Evolutionary conservation across 2,888 invertebrate genomes (phyloP).

Genomic region (Oxycera nigricornis): DNA sequence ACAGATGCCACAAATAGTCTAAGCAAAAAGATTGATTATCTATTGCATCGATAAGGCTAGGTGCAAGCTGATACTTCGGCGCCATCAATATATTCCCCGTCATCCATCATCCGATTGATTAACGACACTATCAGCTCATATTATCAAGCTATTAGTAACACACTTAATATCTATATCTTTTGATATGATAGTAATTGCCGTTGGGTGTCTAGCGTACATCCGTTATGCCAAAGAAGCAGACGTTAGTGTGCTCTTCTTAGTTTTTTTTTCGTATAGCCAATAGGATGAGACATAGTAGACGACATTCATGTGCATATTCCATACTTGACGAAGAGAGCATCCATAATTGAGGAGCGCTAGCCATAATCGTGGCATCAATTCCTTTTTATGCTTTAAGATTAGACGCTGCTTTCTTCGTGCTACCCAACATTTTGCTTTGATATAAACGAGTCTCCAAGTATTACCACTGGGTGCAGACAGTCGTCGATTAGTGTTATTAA

Average conservation of each 20-base stretch:
- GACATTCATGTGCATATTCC: neutral
- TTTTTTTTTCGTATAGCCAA: neutral
- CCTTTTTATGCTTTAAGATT: neutral
- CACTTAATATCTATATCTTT: conserved; percentile 42
- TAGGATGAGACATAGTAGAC: neutral
- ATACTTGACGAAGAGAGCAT: neutral
- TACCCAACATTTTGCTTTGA: too few relatives aligned
- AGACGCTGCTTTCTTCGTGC: conserved; percentile 7
- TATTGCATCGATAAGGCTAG: neutral
- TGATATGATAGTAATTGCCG: conserved; percentile 25
- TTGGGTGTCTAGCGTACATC: conserved; percentile 37
- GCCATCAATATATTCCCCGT: conserved; percentile 34
- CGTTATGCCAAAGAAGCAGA: conserved; percentile 24
- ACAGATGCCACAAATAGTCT: neutral
- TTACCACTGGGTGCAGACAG: conserved; percentile 7
- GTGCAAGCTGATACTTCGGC: conserved; percentile 5
- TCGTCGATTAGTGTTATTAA: neutral
- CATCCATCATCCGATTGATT: conserved; percentile 30
- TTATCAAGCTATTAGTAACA: conserved; percentile 43
- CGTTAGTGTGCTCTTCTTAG: conserved; percentile 6
- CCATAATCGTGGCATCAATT: neutral
- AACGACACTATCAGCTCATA: conserved; percentile 40
- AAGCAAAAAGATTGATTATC: neutral
- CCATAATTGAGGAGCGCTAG: neutral
- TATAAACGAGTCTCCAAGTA: neutral